Evolutionary conservation across 2,113 vertebrate species (phyloP).

Genomic region (Grammomys dolichurus): DNA sequence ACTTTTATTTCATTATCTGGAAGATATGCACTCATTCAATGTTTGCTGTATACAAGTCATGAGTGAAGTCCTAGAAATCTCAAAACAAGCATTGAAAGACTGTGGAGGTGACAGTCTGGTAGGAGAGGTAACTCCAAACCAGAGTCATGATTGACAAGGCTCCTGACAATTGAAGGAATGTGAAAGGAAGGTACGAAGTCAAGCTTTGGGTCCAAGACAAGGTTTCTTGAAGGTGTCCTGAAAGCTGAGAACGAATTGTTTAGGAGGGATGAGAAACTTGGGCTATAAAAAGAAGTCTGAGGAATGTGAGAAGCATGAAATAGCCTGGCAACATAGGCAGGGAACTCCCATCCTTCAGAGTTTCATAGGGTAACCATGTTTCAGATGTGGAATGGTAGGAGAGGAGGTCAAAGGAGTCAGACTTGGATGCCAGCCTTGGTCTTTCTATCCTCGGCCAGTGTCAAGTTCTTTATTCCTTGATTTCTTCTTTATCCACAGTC

Average conservation of each 20-base stretch:
- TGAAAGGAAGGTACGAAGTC: not conserved
- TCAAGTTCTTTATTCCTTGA: not conserved
- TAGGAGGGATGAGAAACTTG: constrained; percentile 19
- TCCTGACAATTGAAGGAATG: not conserved
- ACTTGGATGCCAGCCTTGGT: not conserved
- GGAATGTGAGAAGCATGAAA: constrained; percentile 44
- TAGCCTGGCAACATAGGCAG: not conserved
- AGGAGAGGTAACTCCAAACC: not conserved
- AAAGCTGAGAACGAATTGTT: constrained; percentile 33
- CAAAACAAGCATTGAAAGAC: constrained; percentile 1
- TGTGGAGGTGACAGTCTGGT: not conserved
- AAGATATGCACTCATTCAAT: not conserved
- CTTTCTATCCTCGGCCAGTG: not conserved
- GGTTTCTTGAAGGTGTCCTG: not conserved
- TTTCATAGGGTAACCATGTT: not conserved
- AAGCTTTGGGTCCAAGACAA: constrained; percentile 14
- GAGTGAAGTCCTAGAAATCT: not conserved
- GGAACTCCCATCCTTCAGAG: not conserved
- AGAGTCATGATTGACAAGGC: not conserved
- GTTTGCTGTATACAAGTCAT: not conserved
- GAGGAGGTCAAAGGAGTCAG: not conserved
- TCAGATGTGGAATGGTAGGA: not conserved
- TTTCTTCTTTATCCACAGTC: not conserved
- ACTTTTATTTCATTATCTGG: not conserved
- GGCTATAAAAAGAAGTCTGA: not conserved